phyloP scores from a whole-genome alignment of 2,797 vertebrate genomes.

The Pelochelys cantorii region DNA sequence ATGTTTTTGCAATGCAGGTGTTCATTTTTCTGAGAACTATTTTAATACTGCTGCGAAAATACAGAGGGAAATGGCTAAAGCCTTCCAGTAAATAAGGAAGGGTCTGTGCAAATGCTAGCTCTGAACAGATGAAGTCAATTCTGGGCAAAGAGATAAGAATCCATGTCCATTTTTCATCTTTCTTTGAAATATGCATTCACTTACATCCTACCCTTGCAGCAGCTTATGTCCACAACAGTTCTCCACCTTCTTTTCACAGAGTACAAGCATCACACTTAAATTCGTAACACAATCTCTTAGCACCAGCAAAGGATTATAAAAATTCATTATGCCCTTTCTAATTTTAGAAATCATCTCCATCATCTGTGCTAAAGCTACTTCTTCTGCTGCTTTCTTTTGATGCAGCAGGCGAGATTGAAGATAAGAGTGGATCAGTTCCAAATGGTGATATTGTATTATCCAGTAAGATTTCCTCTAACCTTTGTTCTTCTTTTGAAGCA shows the following conservation, averaged over 20 bases:
- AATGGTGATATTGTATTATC: constrained; percentile 92
- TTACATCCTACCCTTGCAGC: constrained; percentile 15
- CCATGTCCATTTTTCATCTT: constrained; percentile 31
- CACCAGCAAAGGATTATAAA: constrained; percentile 33
- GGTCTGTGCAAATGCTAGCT: constrained; percentile 37
- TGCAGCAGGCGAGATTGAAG: constrained; percentile 87
- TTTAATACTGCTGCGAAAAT: constrained; percentile 33
- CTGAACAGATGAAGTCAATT: constrained; percentile 11
- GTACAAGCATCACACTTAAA: background rate
- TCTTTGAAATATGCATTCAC: constrained; percentile 13
- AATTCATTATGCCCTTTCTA: background rate
- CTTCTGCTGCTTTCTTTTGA: constrained; percentile 95
- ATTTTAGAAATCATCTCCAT: constrained; percentile 89
- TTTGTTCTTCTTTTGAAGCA: constrained; percentile 94
- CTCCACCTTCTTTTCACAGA: constrained; percentile 38
- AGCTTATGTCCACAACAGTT: background rate
- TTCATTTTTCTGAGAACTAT: constrained; percentile 28
- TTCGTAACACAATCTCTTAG: constrained; percentile 39
- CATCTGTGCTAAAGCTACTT: constrained; percentile 94
- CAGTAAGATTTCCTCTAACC: constrained; percentile 90
- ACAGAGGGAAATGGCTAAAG: background rate
- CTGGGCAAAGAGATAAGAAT: background rate
- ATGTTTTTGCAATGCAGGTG: background rate
- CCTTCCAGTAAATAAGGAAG: background rate
- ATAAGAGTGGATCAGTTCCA: constrained; percentile 92